Base-by-base conservation (phyloP, 2,113 vertebrate genomes). In the Daubentonia madagascariensis region DNA sequence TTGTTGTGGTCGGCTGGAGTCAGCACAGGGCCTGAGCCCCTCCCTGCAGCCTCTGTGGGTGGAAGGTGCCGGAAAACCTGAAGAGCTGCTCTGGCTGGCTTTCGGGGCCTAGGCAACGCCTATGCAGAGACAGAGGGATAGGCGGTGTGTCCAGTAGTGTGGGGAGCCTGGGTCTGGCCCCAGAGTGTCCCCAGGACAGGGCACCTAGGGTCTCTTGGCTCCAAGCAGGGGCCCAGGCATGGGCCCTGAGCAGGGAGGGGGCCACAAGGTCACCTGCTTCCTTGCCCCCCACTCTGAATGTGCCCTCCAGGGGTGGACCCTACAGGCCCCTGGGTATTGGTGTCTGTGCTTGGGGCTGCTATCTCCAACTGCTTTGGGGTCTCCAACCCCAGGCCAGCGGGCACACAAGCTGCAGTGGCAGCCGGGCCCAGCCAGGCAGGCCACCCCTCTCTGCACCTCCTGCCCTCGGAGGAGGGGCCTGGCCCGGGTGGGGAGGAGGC, bases 301-400 rank as follows among this genome's bases (percentile, higher is more conserved):
- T 3, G n/a, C 25, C 30, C 2, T 40, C 43, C 84, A 63, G 76
- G 25, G 76, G 25, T 18, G 23, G 54, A 9, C 54, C 10, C 6
- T 2, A 0, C 20, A 37, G 18, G 70, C 3, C 0, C 16, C 8
- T 32, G 32, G 16, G 37, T 1, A 2, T 7, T 32, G 13, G 11
- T 0, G 32, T 87, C 40, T 30, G 54, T 12, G 11, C 50, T 30
- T 10, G 17, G 30, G 50, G 57, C 63, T 43, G 1, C 43, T 79
- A 43, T 85, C n/a, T 72, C 45, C 85, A 28, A 28, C 7, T 35
- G 65, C 73, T 76, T 30, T 32, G 35, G 52, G 30, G 8, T n/a
- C n/a, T n/a, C 25, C 4, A 20, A 18, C 11, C 25, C n/a, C 40
- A 57, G 54, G 18, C n/a, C 28, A 25, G 54, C 0, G 7, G 43